These are phyloP conservation scores for Exocentrus adspersus DNA, from an alignment of 2,888 invertebrate genomes.

Conservation along the genomic window DNA sequence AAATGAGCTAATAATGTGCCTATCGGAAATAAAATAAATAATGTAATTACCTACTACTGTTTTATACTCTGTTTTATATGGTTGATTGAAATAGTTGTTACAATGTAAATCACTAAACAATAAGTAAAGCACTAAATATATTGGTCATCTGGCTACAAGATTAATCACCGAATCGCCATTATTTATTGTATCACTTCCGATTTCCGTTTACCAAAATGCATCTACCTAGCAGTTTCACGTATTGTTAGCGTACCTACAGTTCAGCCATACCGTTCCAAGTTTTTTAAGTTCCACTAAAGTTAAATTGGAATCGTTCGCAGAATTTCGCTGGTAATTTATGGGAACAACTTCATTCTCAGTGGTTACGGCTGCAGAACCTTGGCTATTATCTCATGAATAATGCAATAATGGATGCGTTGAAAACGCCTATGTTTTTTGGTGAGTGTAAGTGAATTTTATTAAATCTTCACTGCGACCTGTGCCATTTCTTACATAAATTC, in stretches of 20 bases:
- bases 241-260: background rate
- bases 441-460: background rate
- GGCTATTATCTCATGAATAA: background rate
- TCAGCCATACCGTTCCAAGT: conserved; percentile 5
- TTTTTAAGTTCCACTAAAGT: conserved; percentile 31
- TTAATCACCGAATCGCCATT: conserved; percentile 17
- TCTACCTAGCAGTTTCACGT: conserved; percentile 25
- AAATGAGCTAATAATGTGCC: no score
- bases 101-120: no score
- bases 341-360: conserved; percentile 15
- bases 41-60: no score
- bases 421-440: background rate
- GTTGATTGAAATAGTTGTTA: no score
- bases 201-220: background rate
- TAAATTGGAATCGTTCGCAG: conserved; percentile 31
- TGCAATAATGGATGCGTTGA: background rate
- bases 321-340: conserved; percentile 34
- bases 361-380: background rate
- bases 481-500: no score
- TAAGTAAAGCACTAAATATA: no score
- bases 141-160: background rate
- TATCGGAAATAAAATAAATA: no score
- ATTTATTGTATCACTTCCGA: conserved; percentile 26
- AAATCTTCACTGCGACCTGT: background rate
- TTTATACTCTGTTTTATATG: no score